These are phyloP conservation scores for Erpornis zantholeuca DNA, from an alignment of 2,113 vertebrate species.

Conservation along the genomic window DNA sequence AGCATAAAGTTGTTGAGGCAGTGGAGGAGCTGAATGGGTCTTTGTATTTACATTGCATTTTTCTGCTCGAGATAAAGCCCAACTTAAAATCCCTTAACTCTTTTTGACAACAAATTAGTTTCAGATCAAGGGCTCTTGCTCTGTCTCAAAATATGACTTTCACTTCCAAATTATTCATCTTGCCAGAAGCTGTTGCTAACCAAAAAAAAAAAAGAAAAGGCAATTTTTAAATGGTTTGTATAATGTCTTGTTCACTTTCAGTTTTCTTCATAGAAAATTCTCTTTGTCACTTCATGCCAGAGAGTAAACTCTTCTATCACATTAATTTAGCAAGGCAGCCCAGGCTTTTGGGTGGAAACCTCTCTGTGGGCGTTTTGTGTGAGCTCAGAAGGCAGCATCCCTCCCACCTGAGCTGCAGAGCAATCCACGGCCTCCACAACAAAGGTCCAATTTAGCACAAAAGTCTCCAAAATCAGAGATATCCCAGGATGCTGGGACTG, in stretches of 20 bases:
- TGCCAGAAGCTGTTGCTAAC: constrained; percentile 54
- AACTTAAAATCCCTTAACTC: constrained; percentile 10
- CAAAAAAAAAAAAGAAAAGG: background rate
- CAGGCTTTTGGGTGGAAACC: background rate
- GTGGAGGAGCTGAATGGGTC: background rate
- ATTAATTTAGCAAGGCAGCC: background rate
- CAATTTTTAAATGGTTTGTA: constrained; percentile 50
- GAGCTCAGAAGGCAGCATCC: rapidly evolving
- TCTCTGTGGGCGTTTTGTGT: rapidly evolving
- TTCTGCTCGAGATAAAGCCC: background rate
- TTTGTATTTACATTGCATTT: background rate
- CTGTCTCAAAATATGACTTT: constrained; percentile 61
- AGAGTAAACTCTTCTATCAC: background rate
- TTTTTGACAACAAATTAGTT: constrained; percentile 75
- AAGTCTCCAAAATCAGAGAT: background rate
- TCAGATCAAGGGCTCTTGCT: constrained; percentile 68
- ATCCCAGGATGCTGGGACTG: background rate
- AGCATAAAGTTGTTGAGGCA: background rate
- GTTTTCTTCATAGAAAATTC: constrained; percentile 50
- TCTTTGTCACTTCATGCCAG: constrained; percentile 42
- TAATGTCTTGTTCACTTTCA: constrained; percentile 3
- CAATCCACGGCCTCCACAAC: rapidly evolving
- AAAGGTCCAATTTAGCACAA: rapidly evolving
- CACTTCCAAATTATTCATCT: constrained; percentile 62
- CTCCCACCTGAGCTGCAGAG: background rate